phyloP scores from a whole-genome alignment of 2,797 vertebrate species.

The Momotus momota region DNA sequence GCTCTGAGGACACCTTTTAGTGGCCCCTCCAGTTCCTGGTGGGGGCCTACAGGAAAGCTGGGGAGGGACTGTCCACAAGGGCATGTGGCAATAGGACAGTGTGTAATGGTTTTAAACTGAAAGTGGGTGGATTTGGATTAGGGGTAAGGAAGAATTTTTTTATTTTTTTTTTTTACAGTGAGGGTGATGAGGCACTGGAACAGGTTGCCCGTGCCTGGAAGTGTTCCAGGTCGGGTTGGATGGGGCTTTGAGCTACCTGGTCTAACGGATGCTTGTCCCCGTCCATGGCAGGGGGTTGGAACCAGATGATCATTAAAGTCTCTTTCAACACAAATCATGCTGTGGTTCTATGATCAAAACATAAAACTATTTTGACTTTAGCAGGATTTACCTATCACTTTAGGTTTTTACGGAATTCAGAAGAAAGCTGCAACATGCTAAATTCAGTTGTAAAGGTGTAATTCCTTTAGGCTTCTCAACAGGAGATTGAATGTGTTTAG shows the following conservation, averaged over 20 bases:
- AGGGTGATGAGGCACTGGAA: not conserved
- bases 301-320: not conserved
- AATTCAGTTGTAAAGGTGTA: not conserved
- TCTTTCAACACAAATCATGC: not conserved
- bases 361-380: not conserved
- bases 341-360: not conserved
- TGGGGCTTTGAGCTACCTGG: not conserved
- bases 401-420: not conserved
- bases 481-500: fast-evolving
- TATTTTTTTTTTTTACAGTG: not conserved
- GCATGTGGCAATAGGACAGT: not conserved
- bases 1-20: too few species aligned
- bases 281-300: not conserved
- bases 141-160: not conserved
- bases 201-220: not conserved
- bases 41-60: not conserved
- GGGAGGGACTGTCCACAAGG: not conserved
- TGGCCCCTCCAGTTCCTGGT: not conserved
- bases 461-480: not conserved
- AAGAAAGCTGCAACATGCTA: not conserved
- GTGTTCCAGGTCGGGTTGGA: not conserved
- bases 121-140: not conserved
- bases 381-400: not conserved
- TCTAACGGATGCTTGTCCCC: not conserved
- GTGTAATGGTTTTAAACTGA: not conserved